Evolutionary conservation across 2,113 vertebrate species (phyloP).

Genomic region (Aldabrachelys gigantea): DNA sequence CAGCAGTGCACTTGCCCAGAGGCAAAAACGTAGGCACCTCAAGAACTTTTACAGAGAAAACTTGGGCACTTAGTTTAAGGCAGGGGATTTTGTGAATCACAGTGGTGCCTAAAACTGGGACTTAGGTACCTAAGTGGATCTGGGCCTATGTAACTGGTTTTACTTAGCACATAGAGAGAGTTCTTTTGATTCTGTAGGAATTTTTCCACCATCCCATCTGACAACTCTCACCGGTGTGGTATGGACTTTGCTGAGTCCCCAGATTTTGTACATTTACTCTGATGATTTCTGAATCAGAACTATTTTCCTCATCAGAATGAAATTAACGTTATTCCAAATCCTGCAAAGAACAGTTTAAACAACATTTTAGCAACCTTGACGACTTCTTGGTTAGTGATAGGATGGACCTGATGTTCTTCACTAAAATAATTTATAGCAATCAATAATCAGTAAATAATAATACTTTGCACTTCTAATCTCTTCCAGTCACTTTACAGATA

Average conservation of each 20-base stretch:
- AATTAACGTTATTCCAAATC: not conserved
- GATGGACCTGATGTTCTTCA: not conserved
- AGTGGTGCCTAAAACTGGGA: not conserved
- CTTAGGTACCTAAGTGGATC: not conserved
- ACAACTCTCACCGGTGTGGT: not conserved
- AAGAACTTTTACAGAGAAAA: not conserved
- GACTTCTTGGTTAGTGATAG: not conserved
- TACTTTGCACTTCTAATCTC: not conserved
- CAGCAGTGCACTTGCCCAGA: not conserved
- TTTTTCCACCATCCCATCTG: not conserved
- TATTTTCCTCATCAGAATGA: not conserved
- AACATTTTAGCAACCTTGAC: not conserved
- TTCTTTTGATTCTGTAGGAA: not conserved
- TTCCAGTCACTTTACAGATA: not conserved
- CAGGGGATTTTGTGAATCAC: not conserved
- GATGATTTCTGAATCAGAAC: not conserved
- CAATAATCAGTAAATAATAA: not conserved
- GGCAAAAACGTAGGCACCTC: not conserved
- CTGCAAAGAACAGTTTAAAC: not conserved
- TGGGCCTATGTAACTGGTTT: not conserved
- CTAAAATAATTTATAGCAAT: not conserved
- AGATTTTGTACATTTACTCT: not conserved
- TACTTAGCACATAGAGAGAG: not conserved
- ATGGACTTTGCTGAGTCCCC: not conserved
- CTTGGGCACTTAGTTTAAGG: not conserved